phyloP scores from a whole-genome alignment of 2,888 invertebrate genomes.

The Notodonta dromedarius region DNA sequence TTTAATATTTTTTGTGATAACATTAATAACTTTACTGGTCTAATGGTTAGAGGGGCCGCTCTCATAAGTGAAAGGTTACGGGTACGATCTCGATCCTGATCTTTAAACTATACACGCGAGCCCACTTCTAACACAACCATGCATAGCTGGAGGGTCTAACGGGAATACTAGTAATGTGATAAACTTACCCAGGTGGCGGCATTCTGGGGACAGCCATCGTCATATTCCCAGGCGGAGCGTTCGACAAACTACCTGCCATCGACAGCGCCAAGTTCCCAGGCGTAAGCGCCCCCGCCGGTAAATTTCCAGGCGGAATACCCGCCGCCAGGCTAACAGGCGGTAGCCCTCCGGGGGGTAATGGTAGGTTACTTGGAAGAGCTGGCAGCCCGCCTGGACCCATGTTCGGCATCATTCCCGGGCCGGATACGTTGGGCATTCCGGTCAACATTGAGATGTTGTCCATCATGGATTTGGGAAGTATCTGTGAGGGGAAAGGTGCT shows the following conservation, averaged over 20 bases:
- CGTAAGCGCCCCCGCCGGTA: constrained; percentile 14
- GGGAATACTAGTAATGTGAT: not conserved
- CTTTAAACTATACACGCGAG: too few species aligned
- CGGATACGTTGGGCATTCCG: constrained; percentile 35
- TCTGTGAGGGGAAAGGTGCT: constrained; percentile 44
- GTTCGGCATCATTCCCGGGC: constrained; percentile 21
- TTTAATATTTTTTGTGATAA: too few species aligned
- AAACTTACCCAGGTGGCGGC: constrained; percentile 65
- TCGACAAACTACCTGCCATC: constrained; percentile 7
- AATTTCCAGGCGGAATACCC: constrained; percentile 10
- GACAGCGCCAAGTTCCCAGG: constrained; percentile 23
- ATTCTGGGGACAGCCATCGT: constrained; percentile 53
- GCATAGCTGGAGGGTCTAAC: too few species aligned
- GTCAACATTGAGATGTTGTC: constrained; percentile 62
- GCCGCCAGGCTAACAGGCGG: constrained; percentile 17
- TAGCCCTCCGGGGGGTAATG: not conserved
- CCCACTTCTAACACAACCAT: too few species aligned
- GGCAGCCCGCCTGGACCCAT: constrained; percentile 12
- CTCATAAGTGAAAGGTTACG: too few species aligned
- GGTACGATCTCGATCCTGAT: too few species aligned
- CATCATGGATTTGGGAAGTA: constrained; percentile 70
- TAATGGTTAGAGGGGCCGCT: too few species aligned
- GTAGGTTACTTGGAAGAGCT: constrained; percentile 16
- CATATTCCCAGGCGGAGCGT: constrained; percentile 20
- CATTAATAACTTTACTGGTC: too few species aligned